phyloP scores from a whole-genome alignment of 2,888 invertebrate genomes.

The Oligia fasciuncula region DNA sequence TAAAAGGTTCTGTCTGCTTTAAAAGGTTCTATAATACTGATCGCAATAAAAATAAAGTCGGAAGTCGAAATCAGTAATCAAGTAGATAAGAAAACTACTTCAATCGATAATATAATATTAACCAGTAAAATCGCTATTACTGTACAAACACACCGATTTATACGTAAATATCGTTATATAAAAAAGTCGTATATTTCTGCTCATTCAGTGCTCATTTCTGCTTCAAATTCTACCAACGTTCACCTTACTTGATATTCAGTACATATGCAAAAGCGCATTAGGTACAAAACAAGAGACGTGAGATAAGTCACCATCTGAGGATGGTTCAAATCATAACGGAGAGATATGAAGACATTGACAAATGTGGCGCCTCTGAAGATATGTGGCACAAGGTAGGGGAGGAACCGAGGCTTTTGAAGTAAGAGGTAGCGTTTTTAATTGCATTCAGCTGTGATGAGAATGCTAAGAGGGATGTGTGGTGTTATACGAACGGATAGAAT shows the following conservation, averaged over 20 bases:
- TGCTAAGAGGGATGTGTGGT: no score
- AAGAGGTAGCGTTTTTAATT: not conserved
- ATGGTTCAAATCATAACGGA: constrained; percentile 82
- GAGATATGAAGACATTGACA: constrained; percentile 82
- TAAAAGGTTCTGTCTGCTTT: no score
- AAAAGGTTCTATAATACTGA: not conserved
- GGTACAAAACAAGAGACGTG: constrained; percentile 66
- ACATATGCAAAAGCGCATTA: constrained; percentile 46
- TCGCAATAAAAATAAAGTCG: not conserved
- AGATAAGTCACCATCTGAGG: constrained; percentile 80
- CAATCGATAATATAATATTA: no score
- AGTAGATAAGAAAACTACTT: not conserved
- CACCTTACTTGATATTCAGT: constrained; percentile 41
- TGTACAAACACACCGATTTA: not conserved
- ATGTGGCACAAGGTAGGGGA: constrained; percentile 56
- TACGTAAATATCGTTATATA: not conserved
- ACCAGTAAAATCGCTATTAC: not conserved
- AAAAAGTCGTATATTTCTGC: not conserved
- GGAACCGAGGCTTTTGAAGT: not conserved
- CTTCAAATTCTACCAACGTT: constrained; percentile 6
- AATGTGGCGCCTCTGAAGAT: constrained; percentile 75
- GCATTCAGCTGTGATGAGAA: no score
- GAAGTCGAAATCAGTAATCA: not conserved
- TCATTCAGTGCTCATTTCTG: not conserved
- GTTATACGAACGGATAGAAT: no score